A percentile compares a stretch with the other conserved stretches of the same genome.
These are phyloP conservation scores for Prunella fulvescens DNA, from an alignment of 2,113 vertebrate species.

Conservation along the genomic window DNA sequence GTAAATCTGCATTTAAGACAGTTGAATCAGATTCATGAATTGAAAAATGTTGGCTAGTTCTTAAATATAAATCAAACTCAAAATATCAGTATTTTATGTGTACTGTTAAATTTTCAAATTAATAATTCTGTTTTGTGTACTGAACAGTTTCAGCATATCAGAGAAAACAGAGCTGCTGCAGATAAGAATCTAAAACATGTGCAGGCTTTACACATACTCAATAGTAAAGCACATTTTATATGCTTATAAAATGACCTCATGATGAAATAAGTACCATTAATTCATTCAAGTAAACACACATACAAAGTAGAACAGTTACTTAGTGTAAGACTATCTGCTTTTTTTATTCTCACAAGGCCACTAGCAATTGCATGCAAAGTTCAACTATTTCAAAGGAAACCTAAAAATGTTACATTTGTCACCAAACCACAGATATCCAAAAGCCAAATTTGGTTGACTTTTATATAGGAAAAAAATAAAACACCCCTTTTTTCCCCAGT, in stretches of 20 bases:
- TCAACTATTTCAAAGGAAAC: conserved; percentile 18
- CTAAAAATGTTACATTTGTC: background rate
- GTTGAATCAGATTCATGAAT: conserved; percentile 31
- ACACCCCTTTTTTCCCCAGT: background rate
- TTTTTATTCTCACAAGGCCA: conserved; percentile 40
- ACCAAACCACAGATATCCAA: background rate
- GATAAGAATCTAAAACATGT: conserved; percentile 14
- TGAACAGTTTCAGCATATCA: background rate
- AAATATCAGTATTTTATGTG: conserved; percentile 40
- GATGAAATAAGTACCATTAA: conserved; percentile 61
- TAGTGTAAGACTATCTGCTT: background rate
- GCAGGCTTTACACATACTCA: background rate
- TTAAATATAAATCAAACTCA: conserved; percentile 35
- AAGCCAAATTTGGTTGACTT: background rate
- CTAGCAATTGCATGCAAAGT: conserved; percentile 41
- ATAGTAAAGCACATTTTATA: conserved; percentile 15
- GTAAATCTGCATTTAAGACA: conserved; percentile 33
- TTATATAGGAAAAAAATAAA: background rate
- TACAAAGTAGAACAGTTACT: conserved; percentile 21
- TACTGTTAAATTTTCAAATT: conserved; percentile 27
- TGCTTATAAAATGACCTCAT: conserved; percentile 25
- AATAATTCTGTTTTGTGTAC: background rate
- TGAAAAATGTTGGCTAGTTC: conserved; percentile 29
- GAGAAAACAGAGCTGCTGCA: conserved; percentile 48
- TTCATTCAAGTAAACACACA: conserved; percentile 54